Base-by-base conservation (phyloP, 2,888 invertebrate species). In the Nymphalis c-album region DNA sequence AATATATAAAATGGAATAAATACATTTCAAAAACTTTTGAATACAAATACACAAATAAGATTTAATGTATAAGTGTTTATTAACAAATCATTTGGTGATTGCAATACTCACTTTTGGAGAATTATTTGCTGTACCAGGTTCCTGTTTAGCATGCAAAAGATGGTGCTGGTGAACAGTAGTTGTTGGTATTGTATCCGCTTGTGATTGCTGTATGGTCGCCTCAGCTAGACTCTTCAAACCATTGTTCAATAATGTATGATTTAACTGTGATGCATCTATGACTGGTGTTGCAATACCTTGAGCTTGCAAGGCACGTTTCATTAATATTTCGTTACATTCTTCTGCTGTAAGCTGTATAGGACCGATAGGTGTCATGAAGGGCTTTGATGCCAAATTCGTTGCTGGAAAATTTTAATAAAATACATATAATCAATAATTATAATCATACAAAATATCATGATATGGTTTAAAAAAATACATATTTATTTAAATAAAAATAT, bases 271-370 rank as follows among this genome's bases (percentile, higher is more conserved):
- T 0, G 92, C 86, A 63, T 92, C 91, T 76, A 92, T 89, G 16
- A 93, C 92, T 0, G 92, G 88, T 4, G 91, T 91, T 3, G 91
- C 87, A 7, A 93, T 94, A 10, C 92, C 94, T 73, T 93, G 93
- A 3, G 95, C 95, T 74, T 95, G 95, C 0, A 95, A 91, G 1
- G 96, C 96, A 73, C 96, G 88, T 80, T 96, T 96, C 94, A 96
- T 95, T 74, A 96, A 87, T 72, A 96, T 95, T 86, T 96, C 95
- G 85, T 95, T 95, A 88, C 95, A 96, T 93, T 96, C 95, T 83
- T 96, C 96, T 1, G 95, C 95, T 0, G 95, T 96, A 20, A 96
- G 86, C 80, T 96, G 95, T 72, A 96, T 90, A 8, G 95, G 95
- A 58, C 96, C 96, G 63, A 95, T 89, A 5, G 95, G 95, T 71